These are phyloP conservation scores for Drosophila crucigera DNA, from an alignment of 2,888 invertebrate genomes.

Conservation along the genomic window DNA sequence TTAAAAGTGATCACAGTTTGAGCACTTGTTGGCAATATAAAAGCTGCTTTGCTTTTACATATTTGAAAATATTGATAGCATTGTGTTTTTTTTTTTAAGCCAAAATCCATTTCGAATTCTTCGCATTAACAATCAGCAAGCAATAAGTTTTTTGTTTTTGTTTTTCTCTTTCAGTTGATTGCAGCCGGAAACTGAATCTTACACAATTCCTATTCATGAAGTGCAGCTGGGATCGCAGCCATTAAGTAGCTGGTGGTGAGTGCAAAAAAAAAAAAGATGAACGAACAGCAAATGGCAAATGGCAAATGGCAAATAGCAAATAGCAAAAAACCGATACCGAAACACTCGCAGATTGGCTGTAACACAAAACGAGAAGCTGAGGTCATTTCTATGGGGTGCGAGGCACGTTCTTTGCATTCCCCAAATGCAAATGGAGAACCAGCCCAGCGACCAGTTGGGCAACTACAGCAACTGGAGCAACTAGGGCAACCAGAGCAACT, in stretches of 20 bases:
- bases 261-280: constrained; percentile 12
- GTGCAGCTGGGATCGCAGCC: constrained; percentile 14
- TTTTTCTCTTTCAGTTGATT: neutral
- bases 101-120: neutral
- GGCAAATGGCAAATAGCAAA: neutral
- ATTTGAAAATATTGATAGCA: neutral
- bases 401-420: constrained; percentile 54
- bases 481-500: neutral
- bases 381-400: constrained; percentile 23
- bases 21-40: neutral
- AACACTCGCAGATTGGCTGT: constrained; percentile 30
- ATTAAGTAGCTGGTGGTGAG: constrained; percentile 30
- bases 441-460: constrained; percentile 6
- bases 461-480: neutral
- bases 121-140: neutral
- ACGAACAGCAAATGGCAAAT: neutral
- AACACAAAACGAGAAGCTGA: constrained; percentile 45
- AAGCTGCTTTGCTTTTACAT: neutral
- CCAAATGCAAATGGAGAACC: constrained; percentile 5
- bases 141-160: neutral
- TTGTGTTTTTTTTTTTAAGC: neutral
- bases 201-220: constrained; percentile 8
- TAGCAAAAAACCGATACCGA: constrained; percentile 1
- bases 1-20: neutral
- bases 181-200: constrained; percentile 8